These are phyloP conservation scores for Lepidurus apus DNA, from an alignment of 1,140 invertebrate genomes.

Conservation along the genomic window DNA sequence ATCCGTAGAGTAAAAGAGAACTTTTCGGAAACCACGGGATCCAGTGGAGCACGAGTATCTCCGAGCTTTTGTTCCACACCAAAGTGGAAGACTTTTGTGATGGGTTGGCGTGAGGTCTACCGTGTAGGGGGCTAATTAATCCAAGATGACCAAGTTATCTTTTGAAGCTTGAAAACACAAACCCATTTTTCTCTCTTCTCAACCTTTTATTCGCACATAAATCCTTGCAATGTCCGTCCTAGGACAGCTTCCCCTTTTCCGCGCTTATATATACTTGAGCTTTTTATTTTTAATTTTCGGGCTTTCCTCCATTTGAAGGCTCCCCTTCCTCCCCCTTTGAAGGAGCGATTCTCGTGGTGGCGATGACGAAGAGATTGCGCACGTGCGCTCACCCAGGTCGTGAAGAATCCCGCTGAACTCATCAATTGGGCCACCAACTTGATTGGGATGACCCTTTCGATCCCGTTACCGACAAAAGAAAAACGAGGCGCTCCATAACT, in stretches of 20 bases:
- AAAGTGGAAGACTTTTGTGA: no score
- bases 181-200: not conserved
- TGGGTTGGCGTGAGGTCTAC: not conserved
- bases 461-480: not conserved
- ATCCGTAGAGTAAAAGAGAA: not conserved
- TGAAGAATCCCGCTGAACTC: slow-evolving; percentile 21
- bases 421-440: slow-evolving; percentile 7
- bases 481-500: not conserved
- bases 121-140: slow-evolving; percentile 19
- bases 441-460: slow-evolving; percentile 12
- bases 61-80: no score
- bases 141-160: slow-evolving; percentile 21
- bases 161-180: slow-evolving; percentile 3
- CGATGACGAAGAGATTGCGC: slow-evolving; percentile 12
- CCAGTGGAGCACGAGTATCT: not conserved
- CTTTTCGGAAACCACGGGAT: not conserved
- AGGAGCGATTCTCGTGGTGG: not conserved
- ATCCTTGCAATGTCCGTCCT: no score
- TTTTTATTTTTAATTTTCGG: not conserved
- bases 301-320: not conserved
- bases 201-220: not conserved
- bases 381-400: slow-evolving; percentile 16
- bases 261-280: no score
- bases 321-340: no score
- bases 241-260: no score